Conservation (phyloP, 1,140 invertebrate genomes). For the Meteorus sp. region DNA sequence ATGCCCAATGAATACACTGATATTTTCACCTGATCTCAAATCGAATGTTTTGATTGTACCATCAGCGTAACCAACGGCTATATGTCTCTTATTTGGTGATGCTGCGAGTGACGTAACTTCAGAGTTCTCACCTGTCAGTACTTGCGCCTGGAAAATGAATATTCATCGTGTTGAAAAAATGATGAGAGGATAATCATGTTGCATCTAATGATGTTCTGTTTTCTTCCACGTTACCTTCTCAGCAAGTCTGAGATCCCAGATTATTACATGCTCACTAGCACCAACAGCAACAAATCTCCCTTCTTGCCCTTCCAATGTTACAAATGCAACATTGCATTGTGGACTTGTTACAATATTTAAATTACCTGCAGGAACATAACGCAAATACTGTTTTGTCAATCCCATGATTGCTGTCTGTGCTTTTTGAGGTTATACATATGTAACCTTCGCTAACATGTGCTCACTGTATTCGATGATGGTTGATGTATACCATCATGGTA, state of each 20-base stretch:
- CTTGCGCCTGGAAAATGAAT: slow-evolving; percentile 62
- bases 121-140: slow-evolving; percentile 75
- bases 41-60: slow-evolving; percentile 86
- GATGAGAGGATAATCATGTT: slow-evolving; percentile 16
- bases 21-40: slow-evolving; percentile 67
- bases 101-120: slow-evolving; percentile 73
- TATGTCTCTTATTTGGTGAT: slow-evolving; percentile 71
- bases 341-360: slow-evolving; percentile 86
- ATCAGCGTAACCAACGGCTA: slow-evolving; percentile 92
- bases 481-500: too few relatives aligned
- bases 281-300: slow-evolving; percentile 85
- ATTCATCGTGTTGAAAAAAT: slow-evolving; percentile 20
- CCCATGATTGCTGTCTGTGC: slow-evolving; percentile 70
- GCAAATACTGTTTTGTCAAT: slow-evolving; percentile 94
- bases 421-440: slow-evolving; percentile 11
- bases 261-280: slow-evolving; percentile 88
- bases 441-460: too few relatives aligned
- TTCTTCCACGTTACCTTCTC: slow-evolving; percentile 74
- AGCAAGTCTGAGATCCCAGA: slow-evolving; percentile 91
- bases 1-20: slow-evolving; percentile 86
- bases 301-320: slow-evolving; percentile 72
- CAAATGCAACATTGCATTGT: slow-evolving; percentile 78
- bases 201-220: slow-evolving; percentile 19
- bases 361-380: slow-evolving; percentile 78
- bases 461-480: too few relatives aligned